Evolutionary conservation across 2,113 vertebrate species (phyloP).

Genomic region (Grus americana): DNA sequence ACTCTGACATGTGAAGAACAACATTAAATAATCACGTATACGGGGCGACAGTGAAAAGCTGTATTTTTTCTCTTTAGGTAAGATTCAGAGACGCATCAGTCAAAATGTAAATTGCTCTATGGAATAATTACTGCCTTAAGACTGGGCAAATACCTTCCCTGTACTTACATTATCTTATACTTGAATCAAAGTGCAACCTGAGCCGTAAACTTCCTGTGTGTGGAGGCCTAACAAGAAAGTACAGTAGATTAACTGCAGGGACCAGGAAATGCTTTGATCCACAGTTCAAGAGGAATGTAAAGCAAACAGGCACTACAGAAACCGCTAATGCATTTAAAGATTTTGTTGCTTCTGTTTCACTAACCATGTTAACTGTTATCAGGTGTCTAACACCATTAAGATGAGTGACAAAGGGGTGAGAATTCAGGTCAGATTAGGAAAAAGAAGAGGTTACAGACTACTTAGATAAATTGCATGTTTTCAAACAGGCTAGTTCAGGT

Average conservation of each 20-base stretch:
- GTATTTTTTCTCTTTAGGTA: not conserved
- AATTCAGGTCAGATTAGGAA: slow-evolving; percentile 31
- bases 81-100: not conserved
- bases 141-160: not conserved
- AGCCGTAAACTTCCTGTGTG: slow-evolving; percentile 33
- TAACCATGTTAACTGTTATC: slow-evolving; percentile 46
- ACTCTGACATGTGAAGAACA: not conserved
- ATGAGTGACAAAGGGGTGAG: slow-evolving; percentile 15
- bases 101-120: not conserved
- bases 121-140: not conserved
- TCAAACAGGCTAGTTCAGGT: slow-evolving; percentile 5
- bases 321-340: not conserved
- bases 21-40: not conserved
- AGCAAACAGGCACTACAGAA: not conserved
- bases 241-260: not conserved
- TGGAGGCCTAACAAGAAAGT: not conserved
- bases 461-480: not conserved
- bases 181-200: not conserved
- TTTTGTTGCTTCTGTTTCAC: not conserved
- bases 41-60: not conserved
- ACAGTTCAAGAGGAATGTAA: not conserved
- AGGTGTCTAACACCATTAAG: slow-evolving; percentile 23
- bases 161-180: not conserved
- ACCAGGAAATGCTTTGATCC: slow-evolving; percentile 43
- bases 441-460: not conserved